Evolutionary conservation across 2,797 vertebrate species (phyloP).

Genomic region (Syngnathus rostellatus): DNA sequence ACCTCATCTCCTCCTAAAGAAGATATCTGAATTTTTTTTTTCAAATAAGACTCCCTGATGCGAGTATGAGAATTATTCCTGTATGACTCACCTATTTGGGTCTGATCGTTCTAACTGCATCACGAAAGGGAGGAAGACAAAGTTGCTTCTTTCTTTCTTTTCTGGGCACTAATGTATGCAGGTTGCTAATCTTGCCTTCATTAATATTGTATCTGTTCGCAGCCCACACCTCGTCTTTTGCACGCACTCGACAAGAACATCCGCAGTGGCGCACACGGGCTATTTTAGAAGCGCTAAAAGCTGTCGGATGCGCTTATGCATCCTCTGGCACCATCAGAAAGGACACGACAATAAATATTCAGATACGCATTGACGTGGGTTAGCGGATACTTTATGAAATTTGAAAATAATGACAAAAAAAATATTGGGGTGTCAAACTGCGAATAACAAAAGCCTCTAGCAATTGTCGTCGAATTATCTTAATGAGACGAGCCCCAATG

Average conservation of each 20-base stretch:
- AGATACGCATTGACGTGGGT: not conserved
- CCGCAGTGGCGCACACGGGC: not conserved
- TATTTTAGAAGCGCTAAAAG: not conserved
- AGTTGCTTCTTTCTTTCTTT: slow-evolving; percentile 20
- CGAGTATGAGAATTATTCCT: slow-evolving; percentile 15
- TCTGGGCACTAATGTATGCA: slow-evolving; percentile 46
- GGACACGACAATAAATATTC: not conserved
- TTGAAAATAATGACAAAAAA: not conserved
- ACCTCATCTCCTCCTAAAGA: slow-evolving; percentile 14
- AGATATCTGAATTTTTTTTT: not conserved
- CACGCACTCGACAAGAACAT: slow-evolving; percentile 11
- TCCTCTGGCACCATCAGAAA: not conserved
- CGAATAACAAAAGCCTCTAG: no score
- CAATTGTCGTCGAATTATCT: no score
- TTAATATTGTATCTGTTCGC: slow-evolving; percentile 54
- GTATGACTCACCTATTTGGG: slow-evolving; percentile 36
- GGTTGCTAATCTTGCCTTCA: slow-evolving; percentile 51
- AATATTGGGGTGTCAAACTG: not conserved
- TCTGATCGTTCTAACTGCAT: slow-evolving; percentile 23
- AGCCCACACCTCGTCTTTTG: slow-evolving; percentile 16
- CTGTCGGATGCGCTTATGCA: not conserved
- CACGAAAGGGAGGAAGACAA: slow-evolving; percentile 27
- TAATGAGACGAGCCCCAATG: no score
- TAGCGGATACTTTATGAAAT: not conserved
- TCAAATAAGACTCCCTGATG: slow-evolving; percentile 13